These are phyloP conservation scores for Pteria penguin DNA, from an alignment of 2,888 invertebrate species.

Conservation along the genomic window DNA sequence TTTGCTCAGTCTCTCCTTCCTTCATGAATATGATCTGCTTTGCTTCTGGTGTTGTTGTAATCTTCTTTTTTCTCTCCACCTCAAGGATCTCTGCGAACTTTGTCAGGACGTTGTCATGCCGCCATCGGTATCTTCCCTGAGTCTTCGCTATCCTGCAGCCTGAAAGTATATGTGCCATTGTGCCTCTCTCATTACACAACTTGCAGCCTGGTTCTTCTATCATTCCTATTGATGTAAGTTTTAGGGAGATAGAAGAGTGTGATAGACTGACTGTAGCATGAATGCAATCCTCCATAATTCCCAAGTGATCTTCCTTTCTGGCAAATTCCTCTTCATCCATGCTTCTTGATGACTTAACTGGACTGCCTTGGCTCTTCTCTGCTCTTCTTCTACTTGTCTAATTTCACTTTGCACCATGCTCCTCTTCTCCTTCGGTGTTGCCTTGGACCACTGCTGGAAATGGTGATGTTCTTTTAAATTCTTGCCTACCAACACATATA, in stretches of 20 bases:
- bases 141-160: background rate
- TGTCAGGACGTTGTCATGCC: too few species aligned
- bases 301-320: constrained; percentile 7
- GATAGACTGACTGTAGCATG: background rate
- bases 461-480: too few species aligned
- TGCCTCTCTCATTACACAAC: constrained; percentile 1
- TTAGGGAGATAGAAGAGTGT: background rate
- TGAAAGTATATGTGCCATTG: constrained; percentile 2
- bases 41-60: too few species aligned
- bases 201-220: background rate
- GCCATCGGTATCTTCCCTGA: too few species aligned
- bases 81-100: too few species aligned
- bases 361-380: constrained; percentile 1
- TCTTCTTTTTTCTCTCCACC: too few species aligned
- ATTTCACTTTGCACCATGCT: background rate
- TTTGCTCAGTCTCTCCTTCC: too few species aligned
- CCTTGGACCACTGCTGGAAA: too few species aligned
- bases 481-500: background rate
- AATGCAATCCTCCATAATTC: constrained; percentile 8
- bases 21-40: too few species aligned
- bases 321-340: constrained; percentile 7
- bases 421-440: too few species aligned
- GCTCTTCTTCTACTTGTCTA: constrained; percentile 6
- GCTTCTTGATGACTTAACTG: background rate
- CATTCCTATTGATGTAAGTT: constrained; percentile 2